Conservation (phyloP, 2,113 vertebrate genomes). For the Pantherophis guttatus region DNA sequence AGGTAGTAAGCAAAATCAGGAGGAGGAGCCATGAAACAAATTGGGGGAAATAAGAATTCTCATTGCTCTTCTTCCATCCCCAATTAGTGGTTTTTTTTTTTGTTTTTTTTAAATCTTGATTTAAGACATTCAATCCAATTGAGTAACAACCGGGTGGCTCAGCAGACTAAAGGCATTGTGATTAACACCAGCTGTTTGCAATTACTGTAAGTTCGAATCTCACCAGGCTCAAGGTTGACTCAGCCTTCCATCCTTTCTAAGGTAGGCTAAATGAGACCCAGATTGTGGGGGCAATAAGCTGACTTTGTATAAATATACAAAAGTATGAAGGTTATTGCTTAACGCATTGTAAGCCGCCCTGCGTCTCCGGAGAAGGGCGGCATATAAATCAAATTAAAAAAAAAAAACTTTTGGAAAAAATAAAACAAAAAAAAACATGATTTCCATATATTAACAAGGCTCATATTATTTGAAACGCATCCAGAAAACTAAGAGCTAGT, state of each 20-base stretch:
- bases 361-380: too few relatives aligned
- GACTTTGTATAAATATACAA: too few relatives aligned
- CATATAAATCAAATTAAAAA: too few relatives aligned
- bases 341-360: too few relatives aligned
- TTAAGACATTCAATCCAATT: not conserved
- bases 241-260: too few relatives aligned
- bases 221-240: too few relatives aligned
- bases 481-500: not conserved
- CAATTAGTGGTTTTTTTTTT: not conserved
- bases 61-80: not conserved
- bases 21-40: not conserved
- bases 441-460: not conserved
- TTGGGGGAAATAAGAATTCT: not conserved
- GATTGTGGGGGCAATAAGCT: too few relatives aligned
- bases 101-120: not conserved
- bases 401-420: not conserved
- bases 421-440: not conserved
- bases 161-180: too few relatives aligned
- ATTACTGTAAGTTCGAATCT: too few relatives aligned
- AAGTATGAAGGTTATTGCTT: too few relatives aligned
- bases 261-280: too few relatives aligned
- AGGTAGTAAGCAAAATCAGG: slow-evolving; percentile 22
- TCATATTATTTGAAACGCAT: not conserved
- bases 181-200: too few relatives aligned
- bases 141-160: not conserved